phyloP scores from a whole-genome alignment of 1,140 invertebrate genomes.

The Plodia interpunctella region DNA sequence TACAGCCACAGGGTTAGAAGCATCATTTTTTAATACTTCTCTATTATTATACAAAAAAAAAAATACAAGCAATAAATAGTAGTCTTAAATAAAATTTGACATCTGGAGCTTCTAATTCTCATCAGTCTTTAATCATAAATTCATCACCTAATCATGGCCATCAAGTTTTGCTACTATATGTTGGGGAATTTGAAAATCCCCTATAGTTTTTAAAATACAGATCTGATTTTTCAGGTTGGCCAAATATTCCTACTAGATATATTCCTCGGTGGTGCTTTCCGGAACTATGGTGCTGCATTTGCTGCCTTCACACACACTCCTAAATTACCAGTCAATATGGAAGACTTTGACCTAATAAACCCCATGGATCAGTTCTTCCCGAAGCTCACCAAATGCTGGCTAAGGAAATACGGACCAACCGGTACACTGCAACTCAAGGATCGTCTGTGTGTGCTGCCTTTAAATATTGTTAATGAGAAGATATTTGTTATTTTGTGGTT shows the following conservation, averaged over 20 bases:
- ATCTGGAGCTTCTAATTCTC: no score
- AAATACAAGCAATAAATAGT: no score
- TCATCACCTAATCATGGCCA: no score
- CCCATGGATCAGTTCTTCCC: conserved; percentile 83
- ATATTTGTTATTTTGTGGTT: conserved; percentile 89
- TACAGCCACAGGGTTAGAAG: no score
- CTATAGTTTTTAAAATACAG: no score
- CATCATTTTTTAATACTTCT: no score
- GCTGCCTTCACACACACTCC: conserved; percentile 58
- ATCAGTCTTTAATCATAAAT: no score
- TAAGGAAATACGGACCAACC: conserved; percentile 81
- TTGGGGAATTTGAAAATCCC: no score
- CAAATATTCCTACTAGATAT: conserved; percentile 82
- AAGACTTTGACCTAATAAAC: conserved; percentile 44
- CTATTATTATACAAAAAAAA: no score
- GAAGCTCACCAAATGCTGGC: conserved; percentile 88
- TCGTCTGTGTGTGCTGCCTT: conserved; percentile 83
- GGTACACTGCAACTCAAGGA: conserved; percentile 80
- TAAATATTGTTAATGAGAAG: conserved; percentile 90
- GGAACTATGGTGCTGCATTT: conserved; percentile 82
- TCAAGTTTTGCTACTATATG: no score
- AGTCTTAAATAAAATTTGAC: no score
- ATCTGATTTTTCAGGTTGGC: conserved; percentile 64
- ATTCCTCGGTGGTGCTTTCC: conserved; percentile 86
- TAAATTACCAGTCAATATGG: conserved; percentile 45